These are phyloP conservation scores for Eupsilia transversa DNA, from an alignment of 2,888 invertebrate species.

Conservation along the genomic window DNA sequence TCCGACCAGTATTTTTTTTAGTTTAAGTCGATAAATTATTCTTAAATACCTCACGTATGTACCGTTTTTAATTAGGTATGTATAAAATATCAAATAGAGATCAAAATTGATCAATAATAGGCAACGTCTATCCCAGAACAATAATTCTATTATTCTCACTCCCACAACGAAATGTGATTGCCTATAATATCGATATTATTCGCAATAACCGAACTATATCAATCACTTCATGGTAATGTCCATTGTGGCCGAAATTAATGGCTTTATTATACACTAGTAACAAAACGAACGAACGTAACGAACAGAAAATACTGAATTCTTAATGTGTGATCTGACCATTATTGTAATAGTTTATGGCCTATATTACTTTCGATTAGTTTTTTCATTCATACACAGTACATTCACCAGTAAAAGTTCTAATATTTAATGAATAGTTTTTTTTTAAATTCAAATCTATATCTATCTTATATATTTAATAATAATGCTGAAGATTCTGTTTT, in stretches of 20 bases:
- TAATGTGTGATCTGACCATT: slow-evolving; percentile 44
- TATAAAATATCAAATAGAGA: not conserved
- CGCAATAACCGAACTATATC: slow-evolving; percentile 59
- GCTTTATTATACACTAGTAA: slow-evolving; percentile 61
- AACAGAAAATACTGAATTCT: slow-evolving; percentile 46
- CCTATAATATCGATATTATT: slow-evolving; percentile 44
- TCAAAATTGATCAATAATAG: not conserved
- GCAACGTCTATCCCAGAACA: not conserved
- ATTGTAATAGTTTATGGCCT: slow-evolving; percentile 10
- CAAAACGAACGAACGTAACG: slow-evolving; percentile 43
- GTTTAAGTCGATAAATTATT: not conserved
- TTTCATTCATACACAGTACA: not conserved
- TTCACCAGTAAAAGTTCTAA: no score
- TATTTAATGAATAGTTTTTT: no score
- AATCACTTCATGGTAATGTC: slow-evolving; percentile 61
- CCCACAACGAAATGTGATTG: slow-evolving; percentile 20
- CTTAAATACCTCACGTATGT: not conserved
- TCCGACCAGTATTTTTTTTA: not conserved
- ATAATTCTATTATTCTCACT: not conserved
- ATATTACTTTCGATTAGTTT: not conserved
- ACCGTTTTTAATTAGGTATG: not conserved
- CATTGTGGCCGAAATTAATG: slow-evolving; percentile 56
- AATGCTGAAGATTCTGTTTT: no score
- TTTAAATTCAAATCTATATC: no score
- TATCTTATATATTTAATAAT: no score